A percentile compares a stretch with the other conserved stretches of the same genome.
Evolutionary conservation across 2,113 vertebrate species (phyloP).

Genomic region (Sturnus vulgaris): DNA sequence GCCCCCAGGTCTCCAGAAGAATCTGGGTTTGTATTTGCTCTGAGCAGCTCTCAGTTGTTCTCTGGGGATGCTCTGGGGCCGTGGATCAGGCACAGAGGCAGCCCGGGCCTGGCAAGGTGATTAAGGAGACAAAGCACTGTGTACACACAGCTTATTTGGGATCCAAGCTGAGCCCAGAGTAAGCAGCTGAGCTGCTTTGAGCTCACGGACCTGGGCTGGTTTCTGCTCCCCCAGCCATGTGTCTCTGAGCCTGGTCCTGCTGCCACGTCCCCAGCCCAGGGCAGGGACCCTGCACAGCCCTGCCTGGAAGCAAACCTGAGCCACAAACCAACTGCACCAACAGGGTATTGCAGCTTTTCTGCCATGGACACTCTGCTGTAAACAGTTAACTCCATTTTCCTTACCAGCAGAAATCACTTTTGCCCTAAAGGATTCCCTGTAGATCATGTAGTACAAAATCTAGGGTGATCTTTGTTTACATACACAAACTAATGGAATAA

Average conservation of each 20-base stretch:
- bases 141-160: background rate
- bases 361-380: background rate
- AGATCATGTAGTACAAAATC: background rate
- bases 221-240: background rate
- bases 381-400: background rate
- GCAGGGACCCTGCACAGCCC: background rate
- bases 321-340: background rate
- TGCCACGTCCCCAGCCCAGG: background rate
- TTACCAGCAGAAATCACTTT: background rate
- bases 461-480: background rate
- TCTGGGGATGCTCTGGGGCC: background rate
- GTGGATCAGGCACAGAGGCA: background rate
- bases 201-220: background rate
- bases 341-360: background rate
- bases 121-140: background rate
- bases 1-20: background rate
- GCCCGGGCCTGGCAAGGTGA: background rate
- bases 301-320: background rate
- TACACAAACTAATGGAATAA: background rate
- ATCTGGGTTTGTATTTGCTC: background rate
- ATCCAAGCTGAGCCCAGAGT: slow-evolving; percentile 10
- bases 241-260: background rate
- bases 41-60: background rate
- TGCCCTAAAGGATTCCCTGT: background rate
- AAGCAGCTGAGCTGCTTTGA: slow-evolving; percentile 40